phyloP scores from a whole-genome alignment of 2,797 vertebrate species.

The Todus mexicanus region DNA sequence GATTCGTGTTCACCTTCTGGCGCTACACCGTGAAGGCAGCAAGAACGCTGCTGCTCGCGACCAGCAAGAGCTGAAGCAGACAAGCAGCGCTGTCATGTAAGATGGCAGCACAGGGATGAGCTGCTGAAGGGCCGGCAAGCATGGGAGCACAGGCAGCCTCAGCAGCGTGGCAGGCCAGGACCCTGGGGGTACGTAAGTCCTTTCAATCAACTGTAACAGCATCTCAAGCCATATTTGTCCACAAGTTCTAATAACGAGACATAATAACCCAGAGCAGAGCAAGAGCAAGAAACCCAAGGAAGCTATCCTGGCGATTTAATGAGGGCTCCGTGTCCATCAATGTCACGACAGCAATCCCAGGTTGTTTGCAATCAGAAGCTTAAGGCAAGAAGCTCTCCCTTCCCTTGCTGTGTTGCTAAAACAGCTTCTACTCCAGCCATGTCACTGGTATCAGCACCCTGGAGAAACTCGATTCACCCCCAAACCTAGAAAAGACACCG shows the following conservation, averaged over 20 bases:
- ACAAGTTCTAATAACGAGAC: not conserved
- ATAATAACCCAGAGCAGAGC: not conserved
- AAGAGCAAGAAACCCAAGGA: not conserved
- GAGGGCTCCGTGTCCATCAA: constrained; percentile 19
- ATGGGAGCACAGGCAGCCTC: not conserved
- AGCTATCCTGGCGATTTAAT: constrained; percentile 1
- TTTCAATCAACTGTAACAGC: not conserved
- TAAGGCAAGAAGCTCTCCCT: not conserved
- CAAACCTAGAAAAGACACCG: not conserved
- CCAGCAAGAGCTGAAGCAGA: not conserved
- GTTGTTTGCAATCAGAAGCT: not conserved
- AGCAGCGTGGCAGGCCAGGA: not conserved
- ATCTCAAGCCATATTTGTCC: not conserved
- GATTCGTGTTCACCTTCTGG: not conserved
- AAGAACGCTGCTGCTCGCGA: not conserved
- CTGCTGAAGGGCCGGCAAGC: not conserved
- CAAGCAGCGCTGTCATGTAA: not conserved
- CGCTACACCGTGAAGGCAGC: not conserved
- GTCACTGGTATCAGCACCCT: not conserved
- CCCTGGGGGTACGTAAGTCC: not conserved
- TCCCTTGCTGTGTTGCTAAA: not conserved
- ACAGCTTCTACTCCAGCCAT: not conserved
- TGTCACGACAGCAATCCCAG: not conserved
- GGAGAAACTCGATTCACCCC: not conserved
- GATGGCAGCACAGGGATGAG: not conserved